Base-by-base conservation (phyloP, 2,797 vertebrate genomes). In the Scomberomorus guttatus region DNA sequence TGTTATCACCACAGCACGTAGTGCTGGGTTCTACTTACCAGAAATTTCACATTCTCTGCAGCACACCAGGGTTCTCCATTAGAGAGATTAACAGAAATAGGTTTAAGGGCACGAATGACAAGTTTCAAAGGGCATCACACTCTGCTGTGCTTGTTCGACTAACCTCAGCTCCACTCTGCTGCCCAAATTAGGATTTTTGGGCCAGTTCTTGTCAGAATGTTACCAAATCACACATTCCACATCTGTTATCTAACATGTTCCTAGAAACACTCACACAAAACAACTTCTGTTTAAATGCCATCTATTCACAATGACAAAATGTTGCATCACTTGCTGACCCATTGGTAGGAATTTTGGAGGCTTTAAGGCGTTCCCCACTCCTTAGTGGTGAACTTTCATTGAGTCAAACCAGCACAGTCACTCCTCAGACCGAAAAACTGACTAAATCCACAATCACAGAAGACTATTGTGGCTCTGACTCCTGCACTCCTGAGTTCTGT, bases 261-360 rank as follows among this genome's bases (percentile, higher is more conserved):
- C 44, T 76, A 68, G 76, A 90, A 89, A 79, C 75, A 50, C 52
- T 63, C 3, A 34, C 20, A 72, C 62, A 82, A 66, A 76, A 79
- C 66, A 70, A 20, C 70, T 74, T 69, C n/a, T 48, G 50, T 72
- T 79, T 44, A 69, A 85, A 77, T 29, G 50, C 27, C 66, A 79
- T 76, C 54, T 72, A 62, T 81, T 79, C 55, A n/a, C 34, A 6
- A n/a, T 46, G 48, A 58, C 6, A 46, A 70, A 75, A 44, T 70
- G 32, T 74, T 70, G 37, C 59, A 6, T 81, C 80, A 61, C 58
- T 60, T 27, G 29, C 24, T 72, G 52, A 69, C 29, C 66, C n/a
- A 25, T 4, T 2, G 60, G 56, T 4, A 48, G 22, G n/a, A 54
- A 20, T 58, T 75, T 80, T 2, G 0, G 48, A 57, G 34, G 69